A percentile compares a stretch with the other conserved stretches of the same genome.
These are phyloP conservation scores for Eubasilissa regina DNA, from an alignment of 1,140 invertebrate genomes.

Conservation along the genomic window DNA sequence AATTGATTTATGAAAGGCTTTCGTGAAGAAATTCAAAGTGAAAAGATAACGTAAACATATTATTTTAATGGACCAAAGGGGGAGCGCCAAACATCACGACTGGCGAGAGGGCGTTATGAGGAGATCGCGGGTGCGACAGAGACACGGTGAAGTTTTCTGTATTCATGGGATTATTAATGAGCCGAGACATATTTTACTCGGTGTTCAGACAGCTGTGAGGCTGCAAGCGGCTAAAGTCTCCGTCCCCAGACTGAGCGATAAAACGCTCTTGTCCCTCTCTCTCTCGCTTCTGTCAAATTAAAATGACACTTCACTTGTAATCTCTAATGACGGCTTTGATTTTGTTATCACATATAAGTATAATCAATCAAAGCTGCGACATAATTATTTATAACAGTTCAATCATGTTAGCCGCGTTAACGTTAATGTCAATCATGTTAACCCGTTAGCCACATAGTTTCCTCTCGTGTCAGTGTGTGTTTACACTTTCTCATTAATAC, in stretches of 20 bases:
- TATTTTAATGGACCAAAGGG: constrained; percentile 50
- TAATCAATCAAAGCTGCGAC: constrained; percentile 4
- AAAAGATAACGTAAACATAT: constrained; percentile 55
- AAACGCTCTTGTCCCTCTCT: too few species aligned
- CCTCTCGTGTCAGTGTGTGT: too few species aligned
- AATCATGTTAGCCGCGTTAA: too few species aligned
- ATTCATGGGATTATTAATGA: constrained; percentile 57
- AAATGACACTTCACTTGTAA: not conserved
- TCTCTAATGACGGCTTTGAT: constrained; percentile 5
- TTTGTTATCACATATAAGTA: not conserved
- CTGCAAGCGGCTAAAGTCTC: constrained; percentile 3
- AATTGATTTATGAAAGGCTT: constrained; percentile 53
- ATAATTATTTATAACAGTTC: too few species aligned
- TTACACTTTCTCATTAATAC: too few species aligned
- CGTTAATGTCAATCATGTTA: too few species aligned
- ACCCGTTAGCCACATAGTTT: too few species aligned
- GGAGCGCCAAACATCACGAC: constrained; percentile 13
- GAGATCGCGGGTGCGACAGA: not conserved
- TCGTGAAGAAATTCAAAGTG: constrained; percentile 42
- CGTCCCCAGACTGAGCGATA: constrained; percentile 7
- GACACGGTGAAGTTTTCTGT: constrained; percentile 47
- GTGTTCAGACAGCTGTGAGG: constrained; percentile 10
- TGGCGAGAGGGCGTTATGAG: constrained; percentile 28
- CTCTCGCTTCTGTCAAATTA: constrained; percentile 10
- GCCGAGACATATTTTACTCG: constrained; percentile 47